Conservation (phyloP, 2,113 vertebrate genomes). For the Otus sunia region DNA sequence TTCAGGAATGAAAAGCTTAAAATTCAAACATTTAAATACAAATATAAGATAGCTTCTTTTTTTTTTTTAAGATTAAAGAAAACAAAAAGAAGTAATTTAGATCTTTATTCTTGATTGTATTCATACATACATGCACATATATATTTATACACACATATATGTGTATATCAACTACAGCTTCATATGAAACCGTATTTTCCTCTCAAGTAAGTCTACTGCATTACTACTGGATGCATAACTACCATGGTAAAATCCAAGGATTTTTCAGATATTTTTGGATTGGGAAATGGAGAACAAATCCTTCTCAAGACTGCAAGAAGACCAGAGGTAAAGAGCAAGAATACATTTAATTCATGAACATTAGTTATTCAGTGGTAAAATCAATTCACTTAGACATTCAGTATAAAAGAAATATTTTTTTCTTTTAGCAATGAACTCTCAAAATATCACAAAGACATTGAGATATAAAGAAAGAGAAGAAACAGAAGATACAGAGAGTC, state of each 20-base stretch:
- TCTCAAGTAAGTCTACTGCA: not conserved
- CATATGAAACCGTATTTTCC: not conserved
- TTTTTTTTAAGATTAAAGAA: not conserved
- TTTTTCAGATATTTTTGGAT: not conserved
- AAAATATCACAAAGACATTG: not conserved
- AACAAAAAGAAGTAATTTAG: not conserved
- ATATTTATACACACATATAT: not conserved
- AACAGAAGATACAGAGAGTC: not conserved
- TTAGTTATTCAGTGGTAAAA: not conserved
- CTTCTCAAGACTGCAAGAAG: not conserved
- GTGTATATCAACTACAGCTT: not conserved
- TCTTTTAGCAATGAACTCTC: not conserved
- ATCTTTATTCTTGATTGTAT: not conserved
- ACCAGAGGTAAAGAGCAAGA: not conserved
- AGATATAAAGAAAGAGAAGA: not conserved
- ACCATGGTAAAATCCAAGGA: not conserved
- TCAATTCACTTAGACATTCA: not conserved
- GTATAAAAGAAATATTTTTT: not conserved
- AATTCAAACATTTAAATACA: not conserved
- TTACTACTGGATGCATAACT: not conserved
- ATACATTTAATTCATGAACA: not conserved
- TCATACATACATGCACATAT: too few relatives aligned
- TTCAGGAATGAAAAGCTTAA: not conserved
- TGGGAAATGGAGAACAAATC: not conserved
- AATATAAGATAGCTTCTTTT: not conserved